Evolutionary conservation across 2,888 invertebrate species (phyloP), one percentile per base, ranked within the genome.

Genomic region (Pandemis corylana): DNA sequence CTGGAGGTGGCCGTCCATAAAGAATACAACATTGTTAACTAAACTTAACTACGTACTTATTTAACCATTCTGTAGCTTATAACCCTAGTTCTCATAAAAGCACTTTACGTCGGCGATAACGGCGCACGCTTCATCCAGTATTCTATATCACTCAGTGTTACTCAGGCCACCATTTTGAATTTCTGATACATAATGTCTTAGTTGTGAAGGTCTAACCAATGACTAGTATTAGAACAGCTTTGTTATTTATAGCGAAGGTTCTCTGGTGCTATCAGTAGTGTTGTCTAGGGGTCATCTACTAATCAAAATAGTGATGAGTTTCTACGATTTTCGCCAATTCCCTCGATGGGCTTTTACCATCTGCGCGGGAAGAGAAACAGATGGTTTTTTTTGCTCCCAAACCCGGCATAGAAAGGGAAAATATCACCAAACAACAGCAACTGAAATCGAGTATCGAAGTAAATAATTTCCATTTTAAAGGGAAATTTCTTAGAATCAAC

Each of bases 101-200:
- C 74, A 74, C 74, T 74, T 74, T 66, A 70, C 69, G 74, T 65
- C 44, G 9, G 36, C 61, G 65, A 74, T 74, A 74, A 74, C 69
- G 51, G 65, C 41, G 44, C 62, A 20, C 36, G 59, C 59, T 53
- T 72, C 72, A 72, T 72, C 63, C 72, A 66, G 51, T 74, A 74
- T 74, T 74, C 74, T 66, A 70, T 74, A 68, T 72, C 69, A 70
- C 74, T 69, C 65, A 66, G 69, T 15, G 20, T 73, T 56, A 49
- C 49, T 53, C n/a, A 46, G 36, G 20, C 69, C 59, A 61, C 69
- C 74, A 74, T 74, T 70, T 74, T 70, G 74, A 74, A 74, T 74
- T 74, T 59, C 6, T 72, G 72, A 68, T 72, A 46, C 1, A 20
- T 56, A 9, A 15, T 53, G 51, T 53, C 51, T 53, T 5, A 12